These are phyloP conservation scores for Arremon aurantiirostris DNA, from an alignment of 2,797 vertebrate genomes.

Conservation along the genomic window DNA sequence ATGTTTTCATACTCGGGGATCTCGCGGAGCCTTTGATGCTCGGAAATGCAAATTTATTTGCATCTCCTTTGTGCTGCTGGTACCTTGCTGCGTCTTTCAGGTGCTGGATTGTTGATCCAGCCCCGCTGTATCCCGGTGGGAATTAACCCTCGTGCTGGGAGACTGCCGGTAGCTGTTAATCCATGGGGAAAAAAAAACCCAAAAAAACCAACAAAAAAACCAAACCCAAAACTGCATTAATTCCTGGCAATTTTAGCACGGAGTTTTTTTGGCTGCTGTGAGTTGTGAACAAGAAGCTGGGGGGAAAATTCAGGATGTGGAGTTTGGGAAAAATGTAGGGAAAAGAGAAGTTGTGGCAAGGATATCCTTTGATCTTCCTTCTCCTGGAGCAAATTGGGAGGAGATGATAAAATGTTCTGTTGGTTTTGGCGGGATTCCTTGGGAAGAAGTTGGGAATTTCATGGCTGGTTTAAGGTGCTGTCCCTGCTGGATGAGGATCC, in stretches of 20 bases:
- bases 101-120: background rate
- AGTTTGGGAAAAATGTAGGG: background rate
- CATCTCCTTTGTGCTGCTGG: background rate
- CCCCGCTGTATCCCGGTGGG: background rate
- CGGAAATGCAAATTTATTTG: background rate
- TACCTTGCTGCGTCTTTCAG: background rate
- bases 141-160: background rate
- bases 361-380: background rate
- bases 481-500: background rate
- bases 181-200: background rate
- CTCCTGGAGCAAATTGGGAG: accelerated
- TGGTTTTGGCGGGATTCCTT: accelerated
- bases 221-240: background rate
- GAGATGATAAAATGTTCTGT: background rate
- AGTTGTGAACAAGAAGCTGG: background rate
- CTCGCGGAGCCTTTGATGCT: background rate
- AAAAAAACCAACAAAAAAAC: background rate
- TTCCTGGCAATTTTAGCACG: background rate
- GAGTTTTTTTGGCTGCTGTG: background rate
- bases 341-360: background rate
- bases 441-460: accelerated
- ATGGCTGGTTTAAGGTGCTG: background rate
- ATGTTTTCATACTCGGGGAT: background rate
- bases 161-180: background rate
- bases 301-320: background rate